phyloP scores from a whole-genome alignment of 2,113 vertebrate species.

The Cyanoderma ruficeps region DNA sequence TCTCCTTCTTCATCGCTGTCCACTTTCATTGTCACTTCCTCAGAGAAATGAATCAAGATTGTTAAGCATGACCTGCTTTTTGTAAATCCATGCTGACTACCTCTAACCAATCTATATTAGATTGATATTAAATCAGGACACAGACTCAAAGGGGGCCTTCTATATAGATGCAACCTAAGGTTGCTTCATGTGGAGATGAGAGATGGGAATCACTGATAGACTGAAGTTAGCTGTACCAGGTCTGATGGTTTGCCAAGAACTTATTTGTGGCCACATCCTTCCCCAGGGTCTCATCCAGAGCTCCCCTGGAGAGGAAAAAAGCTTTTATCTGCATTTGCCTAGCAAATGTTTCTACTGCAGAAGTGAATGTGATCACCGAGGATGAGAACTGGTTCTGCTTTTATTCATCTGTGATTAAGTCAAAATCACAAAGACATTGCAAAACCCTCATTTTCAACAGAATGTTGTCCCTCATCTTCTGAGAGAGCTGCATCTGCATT shows the following conservation, averaged over 20 bases:
- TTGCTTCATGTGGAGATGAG: not conserved
- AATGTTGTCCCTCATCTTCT: not conserved
- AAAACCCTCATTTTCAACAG: not conserved
- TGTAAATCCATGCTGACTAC: constrained; percentile 61
- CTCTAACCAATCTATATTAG: constrained; percentile 64
- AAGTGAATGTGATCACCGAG: not conserved
- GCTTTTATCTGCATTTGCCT: not conserved
- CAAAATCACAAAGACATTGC: not conserved
- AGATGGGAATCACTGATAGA: not conserved
- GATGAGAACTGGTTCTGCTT: not conserved
- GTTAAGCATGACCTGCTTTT: constrained; percentile 49
- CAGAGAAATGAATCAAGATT: constrained; percentile 63
- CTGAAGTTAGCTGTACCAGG: not conserved
- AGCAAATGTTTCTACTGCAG: not conserved
- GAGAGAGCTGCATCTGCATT: not conserved
- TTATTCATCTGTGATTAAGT: not conserved
- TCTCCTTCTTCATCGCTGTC: constrained; percentile 57
- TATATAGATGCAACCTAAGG: constrained; percentile 31
- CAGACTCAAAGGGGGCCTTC: not conserved
- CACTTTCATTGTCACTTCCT: constrained; percentile 44
- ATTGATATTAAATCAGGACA: constrained; percentile 54
- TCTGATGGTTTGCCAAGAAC: not conserved
- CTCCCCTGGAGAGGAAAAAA: not conserved
- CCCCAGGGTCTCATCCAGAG: not conserved
- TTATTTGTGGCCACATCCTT: not conserved